phyloP scores from a whole-genome alignment of 1,140 invertebrate genomes.

The Oryctes rhinoceros region DNA sequence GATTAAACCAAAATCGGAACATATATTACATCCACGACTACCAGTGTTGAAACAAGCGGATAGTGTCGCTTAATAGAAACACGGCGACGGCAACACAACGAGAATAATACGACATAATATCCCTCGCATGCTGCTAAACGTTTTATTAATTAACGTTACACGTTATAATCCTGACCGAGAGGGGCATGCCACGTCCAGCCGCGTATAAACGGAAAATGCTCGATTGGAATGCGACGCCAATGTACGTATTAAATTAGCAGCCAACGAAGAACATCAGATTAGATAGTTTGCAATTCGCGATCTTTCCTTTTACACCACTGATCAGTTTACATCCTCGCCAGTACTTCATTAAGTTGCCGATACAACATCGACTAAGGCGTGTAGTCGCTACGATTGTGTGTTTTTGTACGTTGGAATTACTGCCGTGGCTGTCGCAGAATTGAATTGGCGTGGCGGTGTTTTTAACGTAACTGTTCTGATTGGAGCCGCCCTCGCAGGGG shows the following conservation, averaged over 20 bases:
- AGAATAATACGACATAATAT: background rate
- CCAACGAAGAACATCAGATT: background rate
- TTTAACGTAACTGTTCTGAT: background rate
- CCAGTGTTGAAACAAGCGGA: background rate
- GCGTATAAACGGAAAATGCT: background rate
- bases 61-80: background rate
- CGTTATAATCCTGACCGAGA: constrained; percentile 1
- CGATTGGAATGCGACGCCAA: background rate
- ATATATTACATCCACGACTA: background rate
- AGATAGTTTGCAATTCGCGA: too few relatives aligned
- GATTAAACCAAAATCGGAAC: background rate
- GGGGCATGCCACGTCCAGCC: background rate
- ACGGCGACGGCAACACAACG: background rate
- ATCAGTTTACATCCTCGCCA: background rate
- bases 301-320: too few relatives aligned
- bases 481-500: background rate
- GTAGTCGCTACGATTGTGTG: too few relatives aligned
- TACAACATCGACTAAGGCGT: background rate
- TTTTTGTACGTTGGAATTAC: background rate
- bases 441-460: constrained; percentile 7
- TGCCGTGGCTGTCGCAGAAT: background rate
- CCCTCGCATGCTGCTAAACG: background rate
- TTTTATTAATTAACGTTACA: constrained; percentile 31
- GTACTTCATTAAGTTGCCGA: background rate
- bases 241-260: background rate